Percentiles rank a stretch among this genome's conserved stretches.
Evolutionary conservation across 2,888 invertebrate species (phyloP).

Genomic region (Xylota sylvarum): DNA sequence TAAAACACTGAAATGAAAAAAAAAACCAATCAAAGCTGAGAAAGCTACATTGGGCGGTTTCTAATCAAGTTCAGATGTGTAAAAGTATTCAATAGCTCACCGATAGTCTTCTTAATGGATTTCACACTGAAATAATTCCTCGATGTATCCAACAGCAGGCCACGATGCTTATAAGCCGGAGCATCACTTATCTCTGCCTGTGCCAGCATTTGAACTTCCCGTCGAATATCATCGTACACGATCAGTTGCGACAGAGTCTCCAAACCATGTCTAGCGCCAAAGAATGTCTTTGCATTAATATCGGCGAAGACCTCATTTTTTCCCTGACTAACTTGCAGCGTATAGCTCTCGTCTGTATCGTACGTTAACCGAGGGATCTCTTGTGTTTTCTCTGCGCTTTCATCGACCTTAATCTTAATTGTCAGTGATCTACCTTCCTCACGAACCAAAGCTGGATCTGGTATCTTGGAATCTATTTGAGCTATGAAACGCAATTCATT

Average conservation of each 20-base stretch:
- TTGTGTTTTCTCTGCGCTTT: conserved; percentile 64
- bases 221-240: conserved; percentile 84
- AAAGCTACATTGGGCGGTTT: neutral
- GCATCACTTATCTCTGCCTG: conserved; percentile 89
- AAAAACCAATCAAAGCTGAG: neutral
- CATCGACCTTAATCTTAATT: conserved; percentile 83
- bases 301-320: conserved; percentile 85
- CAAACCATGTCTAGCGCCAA: conserved; percentile 88
- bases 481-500: conserved; percentile 84
- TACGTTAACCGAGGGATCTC: conserved; percentile 83
- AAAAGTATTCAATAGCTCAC: conserved; percentile 81
- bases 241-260: conserved; percentile 86
- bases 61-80: neutral
- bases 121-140: conserved; percentile 93
- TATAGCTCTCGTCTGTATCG: conserved; percentile 87
- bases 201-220: conserved; percentile 87
- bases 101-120: conserved; percentile 90
- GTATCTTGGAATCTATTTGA: conserved; percentile 81
- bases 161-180: conserved; percentile 95
- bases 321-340: conserved; percentile 80
- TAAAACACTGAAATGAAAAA: neutral
- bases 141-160: conserved; percentile 94
- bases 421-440: conserved; percentile 85
- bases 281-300: conserved; percentile 86
- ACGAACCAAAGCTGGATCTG: conserved; percentile 79